Evolutionary conservation across 1,140 invertebrate genomes (phyloP).

Genomic region (Uloborus diversus): DNA sequence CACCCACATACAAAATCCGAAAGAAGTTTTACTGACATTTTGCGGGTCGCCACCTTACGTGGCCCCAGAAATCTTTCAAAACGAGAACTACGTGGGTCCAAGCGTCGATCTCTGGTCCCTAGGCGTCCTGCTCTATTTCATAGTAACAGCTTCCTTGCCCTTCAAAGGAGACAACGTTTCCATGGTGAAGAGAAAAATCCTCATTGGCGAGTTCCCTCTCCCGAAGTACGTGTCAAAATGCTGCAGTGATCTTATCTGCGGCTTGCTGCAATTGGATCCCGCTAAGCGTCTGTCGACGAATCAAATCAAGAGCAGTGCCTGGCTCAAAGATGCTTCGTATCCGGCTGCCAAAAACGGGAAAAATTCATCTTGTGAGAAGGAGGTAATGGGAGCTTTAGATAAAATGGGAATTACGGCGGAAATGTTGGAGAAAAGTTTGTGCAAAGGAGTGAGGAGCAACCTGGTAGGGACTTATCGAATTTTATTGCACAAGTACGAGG

Average conservation of each 20-base stretch:
- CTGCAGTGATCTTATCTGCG: constrained; percentile 64
- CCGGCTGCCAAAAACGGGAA: constrained; percentile 57
- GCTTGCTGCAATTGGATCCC: constrained; percentile 67
- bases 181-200: constrained; percentile 74
- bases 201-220: constrained; percentile 72
- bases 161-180: constrained; percentile 74
- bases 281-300: constrained; percentile 67
- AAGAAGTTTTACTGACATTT: constrained; percentile 79
- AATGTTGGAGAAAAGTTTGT: constrained; percentile 67
- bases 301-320: constrained; percentile 68
- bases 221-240: constrained; percentile 66
- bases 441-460: constrained; percentile 68
- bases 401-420: constrained; percentile 70
- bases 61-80: constrained; percentile 82
- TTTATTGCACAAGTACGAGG: constrained; percentile 38
- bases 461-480: constrained; percentile 72
- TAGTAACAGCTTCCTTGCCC: constrained; percentile 80
- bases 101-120: constrained; percentile 87
- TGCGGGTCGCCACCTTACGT: constrained; percentile 90
- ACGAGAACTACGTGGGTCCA: constrained; percentile 77
- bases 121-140: constrained; percentile 82
- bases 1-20: constrained; percentile 67
- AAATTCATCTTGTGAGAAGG: constrained; percentile 62
- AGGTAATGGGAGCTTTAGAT: constrained; percentile 65
- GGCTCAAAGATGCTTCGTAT: constrained; percentile 67